Percentiles rank a stretch among this genome's conserved stretches.
Conservation (phyloP, 2,113 vertebrate species). For the Corythaeola cristata region DNA sequence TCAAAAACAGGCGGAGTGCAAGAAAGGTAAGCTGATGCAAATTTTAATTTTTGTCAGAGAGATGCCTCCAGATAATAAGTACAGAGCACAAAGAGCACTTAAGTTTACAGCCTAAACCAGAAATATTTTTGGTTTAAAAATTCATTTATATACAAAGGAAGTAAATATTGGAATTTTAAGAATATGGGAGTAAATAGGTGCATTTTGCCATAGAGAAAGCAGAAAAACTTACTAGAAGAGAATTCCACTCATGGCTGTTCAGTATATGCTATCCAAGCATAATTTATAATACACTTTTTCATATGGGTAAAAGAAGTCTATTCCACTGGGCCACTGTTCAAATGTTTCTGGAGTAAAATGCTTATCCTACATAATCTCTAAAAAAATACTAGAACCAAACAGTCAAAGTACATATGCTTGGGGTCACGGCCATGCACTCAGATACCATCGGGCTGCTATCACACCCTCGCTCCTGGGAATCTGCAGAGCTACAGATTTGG, state of each 20-base stretch:
- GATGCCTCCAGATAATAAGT: background rate
- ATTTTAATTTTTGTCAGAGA: background rate
- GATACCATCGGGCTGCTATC: background rate
- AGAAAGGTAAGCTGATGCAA: background rate
- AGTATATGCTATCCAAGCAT: background rate
- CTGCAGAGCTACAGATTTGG: background rate
- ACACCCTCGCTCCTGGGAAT: background rate
- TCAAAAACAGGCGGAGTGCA: background rate
- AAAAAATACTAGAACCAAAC: background rate
- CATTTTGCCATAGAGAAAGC: background rate
- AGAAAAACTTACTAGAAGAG: background rate
- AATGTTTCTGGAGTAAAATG: background rate
- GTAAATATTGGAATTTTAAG: background rate
- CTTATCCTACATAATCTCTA: background rate
- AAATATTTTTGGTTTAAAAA: background rate
- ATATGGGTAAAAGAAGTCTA: background rate
- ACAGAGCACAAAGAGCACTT: background rate
- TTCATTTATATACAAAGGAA: background rate
- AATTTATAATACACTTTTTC: background rate
- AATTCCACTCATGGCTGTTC: background rate
- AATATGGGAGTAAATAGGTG: background rate
- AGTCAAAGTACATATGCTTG: fast-evolving
- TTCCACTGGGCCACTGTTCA: background rate
- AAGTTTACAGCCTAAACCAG: background rate
- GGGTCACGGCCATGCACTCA: background rate